Evolutionary conservation across 2,888 invertebrate genomes (phyloP), one percentile per base, ranked within the genome.

Genomic region (Embidobia sp.): DNA sequence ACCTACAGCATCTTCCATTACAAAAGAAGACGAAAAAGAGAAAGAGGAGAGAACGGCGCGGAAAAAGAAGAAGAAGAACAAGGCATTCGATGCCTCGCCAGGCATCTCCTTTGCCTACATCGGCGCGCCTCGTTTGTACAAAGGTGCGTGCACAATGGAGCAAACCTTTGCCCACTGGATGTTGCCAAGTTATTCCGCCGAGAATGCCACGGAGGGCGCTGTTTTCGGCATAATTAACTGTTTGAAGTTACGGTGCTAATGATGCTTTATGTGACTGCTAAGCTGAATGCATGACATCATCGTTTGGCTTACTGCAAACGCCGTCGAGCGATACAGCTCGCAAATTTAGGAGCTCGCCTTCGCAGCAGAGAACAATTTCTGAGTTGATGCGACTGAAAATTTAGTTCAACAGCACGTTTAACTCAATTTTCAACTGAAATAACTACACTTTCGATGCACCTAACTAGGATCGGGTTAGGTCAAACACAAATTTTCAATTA

Each of bases 1-100:
- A 74, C 57, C 73, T 73, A 69, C 78, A 79, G 77, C 76, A 72
- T 77, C 69, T 75, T 77, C 76, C 79, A 70, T 75, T 73, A 75
- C 63, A 67, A 57, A 72, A 61, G 63, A 51, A 15, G 46, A 37
- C 26, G 57, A 48, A 35, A 16, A 40, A 63, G 57, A 40, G 46
- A 22, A 44, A 57, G 57, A 53, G 22, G 26, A 42, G 22, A 53
- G 48, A 6, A n/a, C 31, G 70, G n/a, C 31, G 70, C n/a, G 42
- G 15, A 44, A 67, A 44, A 63, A 64, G 35, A 37, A 31, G 18
- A 15, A 29, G 33, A 51, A 16, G 19, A 40, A 44, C 22, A 49
- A 57, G 19, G 33, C 55, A 40, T 72, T 70, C 53, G 63, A 46
- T 48, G 55, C 53, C n/a, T n/a, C n/a, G n/a, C n/a, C n/a, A n/a